Evolutionary conservation across 2,113 vertebrate species (phyloP).

Genomic region (Ginglymostoma cirratum): DNA sequence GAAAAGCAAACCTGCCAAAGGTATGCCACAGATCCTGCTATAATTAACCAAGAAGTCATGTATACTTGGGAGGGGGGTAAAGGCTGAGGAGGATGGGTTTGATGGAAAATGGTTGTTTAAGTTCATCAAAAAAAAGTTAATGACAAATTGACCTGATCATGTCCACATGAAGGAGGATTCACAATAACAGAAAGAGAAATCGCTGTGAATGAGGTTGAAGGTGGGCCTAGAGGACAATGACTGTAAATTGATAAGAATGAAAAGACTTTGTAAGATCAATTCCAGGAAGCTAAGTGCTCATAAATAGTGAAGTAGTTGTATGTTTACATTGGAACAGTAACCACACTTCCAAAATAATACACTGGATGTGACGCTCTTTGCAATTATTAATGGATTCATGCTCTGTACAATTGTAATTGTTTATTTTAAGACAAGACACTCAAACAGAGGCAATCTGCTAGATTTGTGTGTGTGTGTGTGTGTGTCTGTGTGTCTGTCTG

Average conservation of each 20-base stretch:
- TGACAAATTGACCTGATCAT: background rate
- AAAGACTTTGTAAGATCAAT: background rate
- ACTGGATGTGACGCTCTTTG: background rate
- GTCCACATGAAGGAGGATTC: background rate
- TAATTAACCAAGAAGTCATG: background rate
- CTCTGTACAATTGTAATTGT: background rate
- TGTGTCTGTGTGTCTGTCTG: no score
- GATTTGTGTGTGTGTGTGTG: background rate
- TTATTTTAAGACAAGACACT: background rate
- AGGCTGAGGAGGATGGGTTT: background rate
- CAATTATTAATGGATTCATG: background rate
- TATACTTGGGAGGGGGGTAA: background rate
- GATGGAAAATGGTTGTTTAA: background rate
- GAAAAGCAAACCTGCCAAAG: background rate
- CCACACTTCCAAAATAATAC: background rate
- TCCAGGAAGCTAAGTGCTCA: background rate
- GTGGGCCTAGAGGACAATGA: background rate
- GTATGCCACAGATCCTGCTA: background rate
- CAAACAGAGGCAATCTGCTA: background rate
- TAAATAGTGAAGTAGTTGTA: background rate
- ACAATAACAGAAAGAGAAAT: background rate
- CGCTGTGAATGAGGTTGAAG: background rate
- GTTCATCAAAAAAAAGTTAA: background rate
- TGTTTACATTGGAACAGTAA: background rate
- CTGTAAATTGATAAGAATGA: background rate